A percentile compares a stretch with the other conserved stretches of the same genome.
Evolutionary conservation across 2,888 invertebrate species (phyloP).

Genomic region (Mesorhabditis spiculigera): DNA sequence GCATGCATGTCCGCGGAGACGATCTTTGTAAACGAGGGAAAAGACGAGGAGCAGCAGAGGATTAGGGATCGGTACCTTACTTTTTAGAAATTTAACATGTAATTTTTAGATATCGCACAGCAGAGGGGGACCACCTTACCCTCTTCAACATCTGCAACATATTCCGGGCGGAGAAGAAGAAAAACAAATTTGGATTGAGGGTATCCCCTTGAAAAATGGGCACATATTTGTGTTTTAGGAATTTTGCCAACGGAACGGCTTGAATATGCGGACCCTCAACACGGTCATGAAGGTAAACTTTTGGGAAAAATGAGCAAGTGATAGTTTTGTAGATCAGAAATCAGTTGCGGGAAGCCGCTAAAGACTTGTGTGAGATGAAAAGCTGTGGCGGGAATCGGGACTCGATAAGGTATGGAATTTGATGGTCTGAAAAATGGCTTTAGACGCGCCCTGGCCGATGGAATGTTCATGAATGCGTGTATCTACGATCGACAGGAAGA

Average conservation of each 20-base stretch:
- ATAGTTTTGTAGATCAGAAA: constrained; percentile 26
- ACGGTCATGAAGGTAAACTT: constrained; percentile 14
- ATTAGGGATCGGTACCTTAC: constrained; percentile 15
- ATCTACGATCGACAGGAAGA: constrained; percentile 42
- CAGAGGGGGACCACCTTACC: constrained; percentile 52
- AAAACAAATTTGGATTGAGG: constrained; percentile 18
- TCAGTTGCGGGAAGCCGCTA: constrained; percentile 36
- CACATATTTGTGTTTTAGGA: constrained; percentile 18
- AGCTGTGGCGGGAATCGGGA: constrained; percentile 31
- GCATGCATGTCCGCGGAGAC: constrained; percentile 84
- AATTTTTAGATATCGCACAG: constrained; percentile 69
- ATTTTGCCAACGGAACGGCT: constrained; percentile 29
- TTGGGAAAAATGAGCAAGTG: constrained; percentile 10
- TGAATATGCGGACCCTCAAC: constrained; percentile 26
- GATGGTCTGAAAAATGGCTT: constrained; percentile 9
- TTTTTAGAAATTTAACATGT: not conserved
- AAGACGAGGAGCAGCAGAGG: constrained; percentile 25
- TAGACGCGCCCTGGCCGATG: constrained; percentile 44
- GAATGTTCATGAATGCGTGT: constrained; percentile 49
- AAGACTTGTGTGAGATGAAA: constrained; percentile 16
- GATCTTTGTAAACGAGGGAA: constrained; percentile 65
- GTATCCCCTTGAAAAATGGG: not conserved
- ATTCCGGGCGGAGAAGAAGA: constrained; percentile 14
- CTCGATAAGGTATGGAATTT: constrained; percentile 20
- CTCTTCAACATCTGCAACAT: constrained; percentile 32